Conservation (phyloP, 2,888 invertebrate species). For the Nysson spinosus region DNA sequence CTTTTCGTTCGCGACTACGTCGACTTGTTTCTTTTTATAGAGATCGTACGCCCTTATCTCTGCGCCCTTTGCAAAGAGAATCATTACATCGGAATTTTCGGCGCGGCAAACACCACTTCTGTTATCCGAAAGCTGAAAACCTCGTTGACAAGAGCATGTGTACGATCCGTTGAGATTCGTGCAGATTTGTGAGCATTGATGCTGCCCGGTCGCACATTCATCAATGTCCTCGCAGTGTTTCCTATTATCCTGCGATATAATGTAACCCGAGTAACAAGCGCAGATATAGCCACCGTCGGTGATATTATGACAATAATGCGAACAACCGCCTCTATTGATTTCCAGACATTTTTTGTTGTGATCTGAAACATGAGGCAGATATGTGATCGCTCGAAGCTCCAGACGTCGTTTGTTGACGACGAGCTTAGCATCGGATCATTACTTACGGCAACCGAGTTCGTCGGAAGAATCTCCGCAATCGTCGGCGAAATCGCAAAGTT, state of each 20-base stretch:
- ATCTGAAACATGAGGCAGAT: slow-evolving; percentile 65
- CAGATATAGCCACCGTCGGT: slow-evolving; percentile 93
- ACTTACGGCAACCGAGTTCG: slow-evolving; percentile 91
- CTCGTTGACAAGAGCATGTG: slow-evolving; percentile 91
- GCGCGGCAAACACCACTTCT: slow-evolving; percentile 91
- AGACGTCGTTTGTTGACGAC: too few relatives aligned
- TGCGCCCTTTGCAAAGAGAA: slow-evolving; percentile 90
- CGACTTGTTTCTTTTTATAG: slow-evolving; percentile 84
- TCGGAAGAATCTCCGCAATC: slow-evolving; percentile 95
- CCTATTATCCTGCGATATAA: slow-evolving; percentile 87
- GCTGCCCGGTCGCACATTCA: slow-evolving; percentile 90
- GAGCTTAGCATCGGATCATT: neutral
- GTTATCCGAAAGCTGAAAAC: slow-evolving; percentile 87
- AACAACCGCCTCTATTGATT: slow-evolving; percentile 87
- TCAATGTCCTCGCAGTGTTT: slow-evolving; percentile 93
- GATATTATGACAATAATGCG: slow-evolving; percentile 93
- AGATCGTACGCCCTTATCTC: slow-evolving; percentile 89
- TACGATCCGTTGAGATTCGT: slow-evolving; percentile 94
- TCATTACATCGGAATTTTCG: slow-evolving; percentile 80
- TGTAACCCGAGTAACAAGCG: slow-evolving; percentile 91
- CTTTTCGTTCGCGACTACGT: slow-evolving; percentile 90
- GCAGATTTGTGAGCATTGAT: slow-evolving; percentile 96
- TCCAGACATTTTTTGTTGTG: slow-evolving; percentile 76
- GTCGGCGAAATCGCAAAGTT: slow-evolving; percentile 92
- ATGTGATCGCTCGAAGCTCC: too few relatives aligned